Base-by-base conservation (phyloP, 2,888 invertebrate genomes). In the Tanytarsus gracilentus region DNA sequence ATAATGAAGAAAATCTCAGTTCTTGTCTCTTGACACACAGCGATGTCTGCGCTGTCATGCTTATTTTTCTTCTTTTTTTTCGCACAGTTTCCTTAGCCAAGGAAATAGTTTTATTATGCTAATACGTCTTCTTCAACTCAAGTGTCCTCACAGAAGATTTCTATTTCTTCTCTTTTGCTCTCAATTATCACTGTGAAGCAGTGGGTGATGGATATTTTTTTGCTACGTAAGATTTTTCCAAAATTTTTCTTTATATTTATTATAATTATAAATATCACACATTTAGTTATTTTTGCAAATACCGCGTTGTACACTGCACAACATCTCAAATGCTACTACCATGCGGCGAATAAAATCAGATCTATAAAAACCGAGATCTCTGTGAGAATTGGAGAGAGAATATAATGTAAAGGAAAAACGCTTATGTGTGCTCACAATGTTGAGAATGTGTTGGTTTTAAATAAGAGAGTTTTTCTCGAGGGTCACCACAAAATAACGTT, bases 21-120 rank as follows among this genome's bases (percentile, higher is more conserved):
- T n/a, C n/a, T n/a, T n/a, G n/a, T n/a, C n/a, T n/a, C 11, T 56
- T 56, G 55, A 56, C 55, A 56, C 55, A 40, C 40, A n/a, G n/a
- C n/a, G 39, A 39, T 40, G 55, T 56, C 55, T 39, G 55, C 39
- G 55, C 55, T 56, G 55, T 36, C 53, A 53, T 36, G 53, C 21
- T 36, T 23, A 29, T 27, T 52, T 23, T 52, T 29, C 30, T 52
- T 52, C 14, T 33, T n/a, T n/a, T 14, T 26, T 49, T 14, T 44
- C 23, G 18, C 44, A 44, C n/a, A n/a, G n/a, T n/a, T n/a, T n/a
- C n/a, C n/a, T n/a, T 44, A 23, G 44, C 8, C 9, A 44, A 44
- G 21, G 44, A 44, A 44, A 44, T 44, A 44, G 44, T 44, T 44
- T 44, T 21, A 44, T 44, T 44, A 44, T 44, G 44, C 44, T 44